Evolutionary conservation across 2,797 vertebrate genomes (phyloP).

Genomic region (Megalops cyprinoides): DNA sequence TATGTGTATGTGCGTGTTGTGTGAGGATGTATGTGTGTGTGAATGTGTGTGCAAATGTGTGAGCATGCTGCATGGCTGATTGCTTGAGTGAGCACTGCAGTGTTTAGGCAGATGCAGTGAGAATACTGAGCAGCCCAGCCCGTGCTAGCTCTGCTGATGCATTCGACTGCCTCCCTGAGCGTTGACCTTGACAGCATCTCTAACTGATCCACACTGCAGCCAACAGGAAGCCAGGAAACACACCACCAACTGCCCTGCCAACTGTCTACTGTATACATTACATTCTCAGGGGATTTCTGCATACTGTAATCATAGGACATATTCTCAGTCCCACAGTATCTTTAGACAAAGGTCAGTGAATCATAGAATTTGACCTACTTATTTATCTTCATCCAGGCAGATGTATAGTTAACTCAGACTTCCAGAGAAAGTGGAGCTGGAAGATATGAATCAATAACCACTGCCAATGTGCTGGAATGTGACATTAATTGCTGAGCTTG

Average conservation of each 20-base stretch:
- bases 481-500: not conserved
- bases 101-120: constrained; percentile 8
- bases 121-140: constrained; percentile 8
- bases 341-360: constrained; percentile 43
- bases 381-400: constrained; percentile 47
- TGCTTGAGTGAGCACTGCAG: not conserved
- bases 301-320: not conserved
- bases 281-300: not conserved
- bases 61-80: not conserved
- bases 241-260: constrained; percentile 13
- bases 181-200: constrained; percentile 11
- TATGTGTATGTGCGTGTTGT: constrained; percentile 18
- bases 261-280: not conserved
- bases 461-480: not conserved
- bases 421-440: not conserved
- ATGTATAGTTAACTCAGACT: not conserved
- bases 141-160: constrained; percentile 12
- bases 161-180: constrained; percentile 15
- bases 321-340: constrained; percentile 3
- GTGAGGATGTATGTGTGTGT: constrained; percentile 39
- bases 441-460: not conserved
- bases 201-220: constrained; percentile 50
- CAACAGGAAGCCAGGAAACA: constrained; percentile 42
- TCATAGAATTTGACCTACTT: constrained; percentile 29
- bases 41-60: not conserved